These are phyloP conservation scores for Novumbra hubbsi DNA, from an alignment of 2,797 vertebrate genomes.

Conservation along the genomic window DNA sequence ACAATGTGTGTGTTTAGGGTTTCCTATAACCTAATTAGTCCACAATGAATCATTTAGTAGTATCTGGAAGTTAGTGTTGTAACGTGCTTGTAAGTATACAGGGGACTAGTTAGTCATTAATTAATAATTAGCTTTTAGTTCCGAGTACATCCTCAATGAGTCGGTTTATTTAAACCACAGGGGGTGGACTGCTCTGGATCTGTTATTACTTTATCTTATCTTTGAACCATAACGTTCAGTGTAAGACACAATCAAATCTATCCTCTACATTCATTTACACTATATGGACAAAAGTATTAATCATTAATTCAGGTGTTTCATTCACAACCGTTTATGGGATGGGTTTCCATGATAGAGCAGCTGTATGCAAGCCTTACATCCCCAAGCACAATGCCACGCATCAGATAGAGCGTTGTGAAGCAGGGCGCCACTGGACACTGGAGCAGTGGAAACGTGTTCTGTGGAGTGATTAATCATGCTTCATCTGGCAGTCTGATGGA, in stretches of 20 bases:
- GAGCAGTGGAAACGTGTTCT: too few species aligned
- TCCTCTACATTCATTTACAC: not conserved
- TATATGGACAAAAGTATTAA: too few species aligned
- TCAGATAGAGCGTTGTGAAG: too few species aligned
- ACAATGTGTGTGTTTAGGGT: not conserved
- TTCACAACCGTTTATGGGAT: too few species aligned
- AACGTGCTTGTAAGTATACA: slow-evolving; percentile 3
- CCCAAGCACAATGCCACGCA: too few species aligned
- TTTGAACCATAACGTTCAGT: not conserved
- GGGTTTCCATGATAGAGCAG: too few species aligned
- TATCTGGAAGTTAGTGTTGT: slow-evolving; percentile 2
- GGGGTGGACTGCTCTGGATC: not conserved
- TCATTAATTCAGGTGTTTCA: too few species aligned
- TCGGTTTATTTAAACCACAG: not conserved
- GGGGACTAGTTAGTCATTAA: slow-evolving; percentile 3
- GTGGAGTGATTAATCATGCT: too few species aligned
- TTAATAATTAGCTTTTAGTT: slow-evolving; percentile 10
- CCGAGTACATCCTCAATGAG: not conserved
- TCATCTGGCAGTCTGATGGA: too few species aligned
- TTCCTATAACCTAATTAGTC: not conserved
- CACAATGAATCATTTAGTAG: slow-evolving; percentile 9
- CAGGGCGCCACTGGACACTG: too few species aligned
- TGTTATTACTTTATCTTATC: not conserved
- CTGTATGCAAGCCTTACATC: too few species aligned
- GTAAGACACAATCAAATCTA: not conserved